Evolutionary conservation across 2,888 invertebrate genomes (phyloP).

Genomic region (Chrysomela aeneicollis): DNA sequence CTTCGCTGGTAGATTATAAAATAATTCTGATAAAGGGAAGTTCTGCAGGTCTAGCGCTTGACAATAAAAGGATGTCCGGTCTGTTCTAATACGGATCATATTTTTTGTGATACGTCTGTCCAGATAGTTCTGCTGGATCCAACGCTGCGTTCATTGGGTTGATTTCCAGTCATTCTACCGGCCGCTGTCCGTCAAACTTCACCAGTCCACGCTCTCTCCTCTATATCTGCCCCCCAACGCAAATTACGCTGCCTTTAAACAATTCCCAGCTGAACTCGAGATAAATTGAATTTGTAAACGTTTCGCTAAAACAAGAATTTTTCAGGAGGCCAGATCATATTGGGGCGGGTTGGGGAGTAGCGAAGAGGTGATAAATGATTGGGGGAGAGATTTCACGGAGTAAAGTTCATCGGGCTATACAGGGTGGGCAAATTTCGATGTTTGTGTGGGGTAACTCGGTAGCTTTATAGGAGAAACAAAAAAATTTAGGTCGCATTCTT

Average conservation of each 20-base stretch:
- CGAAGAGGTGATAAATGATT: slow-evolving; percentile 43
- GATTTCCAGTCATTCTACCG: slow-evolving; percentile 44
- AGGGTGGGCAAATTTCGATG: no score
- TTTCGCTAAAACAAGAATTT: slow-evolving; percentile 42
- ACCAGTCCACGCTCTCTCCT: slow-evolving; percentile 22
- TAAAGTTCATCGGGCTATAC: background rate
- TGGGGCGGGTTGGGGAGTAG: slow-evolving; percentile 10
- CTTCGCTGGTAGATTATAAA: no score
- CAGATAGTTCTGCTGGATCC: slow-evolving; percentile 5
- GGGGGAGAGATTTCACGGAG: slow-evolving; percentile 17
- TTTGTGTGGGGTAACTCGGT: no score
- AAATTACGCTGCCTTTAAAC: slow-evolving; percentile 50
- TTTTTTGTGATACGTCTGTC: no score
- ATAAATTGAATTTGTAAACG: slow-evolving; percentile 51
- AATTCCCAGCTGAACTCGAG: slow-evolving; percentile 41
- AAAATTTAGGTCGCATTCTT: no score
- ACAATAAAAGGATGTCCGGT: no score
- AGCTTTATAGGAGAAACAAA: no score
- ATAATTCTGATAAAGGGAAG: no score
- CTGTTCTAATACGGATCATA: no score
- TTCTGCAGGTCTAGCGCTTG: no score
- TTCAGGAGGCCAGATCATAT: slow-evolving; percentile 33
- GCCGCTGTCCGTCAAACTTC: slow-evolving; percentile 42
- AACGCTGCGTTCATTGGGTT: slow-evolving; percentile 34
- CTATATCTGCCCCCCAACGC: slow-evolving; percentile 41